phyloP scores from a whole-genome alignment of 2,797 vertebrate genomes.

The Lindbergichthys nudifrons region DNA sequence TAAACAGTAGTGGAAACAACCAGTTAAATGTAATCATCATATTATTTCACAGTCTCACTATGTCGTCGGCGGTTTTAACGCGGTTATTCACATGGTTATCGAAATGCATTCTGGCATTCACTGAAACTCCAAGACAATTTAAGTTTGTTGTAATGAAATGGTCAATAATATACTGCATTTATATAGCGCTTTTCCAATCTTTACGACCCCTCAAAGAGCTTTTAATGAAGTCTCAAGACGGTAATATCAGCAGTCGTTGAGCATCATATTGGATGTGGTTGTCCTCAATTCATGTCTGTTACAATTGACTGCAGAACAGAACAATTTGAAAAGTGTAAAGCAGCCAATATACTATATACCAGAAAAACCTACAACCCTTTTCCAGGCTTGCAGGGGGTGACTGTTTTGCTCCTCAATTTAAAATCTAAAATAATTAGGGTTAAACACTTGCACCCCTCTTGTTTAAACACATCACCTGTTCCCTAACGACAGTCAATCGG shows the following conservation, averaged over 20 bases:
- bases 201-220: too few relatives aligned
- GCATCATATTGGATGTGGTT: not conserved
- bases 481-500: slow-evolving; percentile 80
- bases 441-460: not conserved
- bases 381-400: not conserved
- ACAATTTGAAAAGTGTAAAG: not conserved
- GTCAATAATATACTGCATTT: too few relatives aligned
- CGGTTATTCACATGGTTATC: not conserved
- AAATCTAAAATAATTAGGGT: not conserved
- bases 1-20: too few relatives aligned
- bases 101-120: not conserved
- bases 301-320: not conserved
- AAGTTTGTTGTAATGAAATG: not conserved
- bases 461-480: not conserved
- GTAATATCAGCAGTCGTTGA: not conserved
- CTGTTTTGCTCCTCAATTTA: not conserved
- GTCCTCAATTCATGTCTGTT: not conserved
- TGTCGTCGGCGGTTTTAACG: too few relatives aligned
- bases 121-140: not conserved
- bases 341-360: not conserved
- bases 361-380: not conserved
- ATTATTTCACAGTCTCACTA: too few relatives aligned
- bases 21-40: too few relatives aligned
- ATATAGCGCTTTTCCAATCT: too few relatives aligned
- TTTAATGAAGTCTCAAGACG: not conserved